Conservation (phyloP, 2,888 invertebrate genomes). For the Morinoia aosen region DNA sequence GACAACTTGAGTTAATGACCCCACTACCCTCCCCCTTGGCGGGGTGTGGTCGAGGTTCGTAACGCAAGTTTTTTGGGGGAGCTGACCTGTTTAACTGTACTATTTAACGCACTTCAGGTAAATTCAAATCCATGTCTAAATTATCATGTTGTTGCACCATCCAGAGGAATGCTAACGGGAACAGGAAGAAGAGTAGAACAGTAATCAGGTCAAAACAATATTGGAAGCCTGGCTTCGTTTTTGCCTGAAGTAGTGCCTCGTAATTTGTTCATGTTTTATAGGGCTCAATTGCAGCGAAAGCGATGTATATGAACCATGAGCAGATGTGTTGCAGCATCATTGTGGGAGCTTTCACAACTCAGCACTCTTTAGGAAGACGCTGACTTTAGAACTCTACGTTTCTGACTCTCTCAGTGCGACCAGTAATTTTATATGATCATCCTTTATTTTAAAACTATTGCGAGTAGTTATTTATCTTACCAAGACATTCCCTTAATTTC, state of each 20-base stretch:
- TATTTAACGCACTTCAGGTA: neutral
- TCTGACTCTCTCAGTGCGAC: too few species aligned
- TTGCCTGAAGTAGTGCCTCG: neutral
- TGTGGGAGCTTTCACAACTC: neutral
- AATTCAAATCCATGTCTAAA: neutral
- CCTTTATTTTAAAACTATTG: too few species aligned
- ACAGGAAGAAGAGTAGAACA: neutral
- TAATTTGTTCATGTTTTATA: neutral
- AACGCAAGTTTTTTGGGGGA: neutral
- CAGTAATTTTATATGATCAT: too few species aligned
- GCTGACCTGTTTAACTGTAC: neutral
- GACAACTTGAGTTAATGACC: neutral
- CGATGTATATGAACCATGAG: neutral
- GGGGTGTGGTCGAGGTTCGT: conserved; percentile 4
- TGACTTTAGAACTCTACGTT: too few species aligned
- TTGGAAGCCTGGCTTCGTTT: neutral
- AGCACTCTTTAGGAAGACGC: too few species aligned
- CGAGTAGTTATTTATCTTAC: too few species aligned
- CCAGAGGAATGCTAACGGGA: neutral
- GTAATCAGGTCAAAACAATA: neutral
- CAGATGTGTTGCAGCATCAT: neutral
- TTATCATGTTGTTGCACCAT: neutral
- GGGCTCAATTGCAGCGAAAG: neutral
- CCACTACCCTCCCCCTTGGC: neutral
- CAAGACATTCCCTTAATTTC: too few species aligned